A percentile compares a stretch with the other conserved stretches of the same genome.
These are phyloP conservation scores for Meriones psammophilus DNA, from an alignment of 2,797 vertebrate species.

Conservation along the genomic window DNA sequence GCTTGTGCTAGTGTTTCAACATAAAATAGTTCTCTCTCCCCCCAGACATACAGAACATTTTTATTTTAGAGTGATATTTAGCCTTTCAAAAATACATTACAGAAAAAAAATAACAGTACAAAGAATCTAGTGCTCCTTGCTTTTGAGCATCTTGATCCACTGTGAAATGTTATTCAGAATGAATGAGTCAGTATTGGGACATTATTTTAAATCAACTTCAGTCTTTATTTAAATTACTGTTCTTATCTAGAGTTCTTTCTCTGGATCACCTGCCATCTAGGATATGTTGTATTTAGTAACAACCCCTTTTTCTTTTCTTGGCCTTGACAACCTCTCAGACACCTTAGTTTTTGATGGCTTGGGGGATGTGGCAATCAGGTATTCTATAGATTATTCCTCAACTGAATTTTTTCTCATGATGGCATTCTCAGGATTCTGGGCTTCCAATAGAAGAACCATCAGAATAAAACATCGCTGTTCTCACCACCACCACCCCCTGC, in stretches of 20 bases:
- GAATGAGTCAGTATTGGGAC: neutral
- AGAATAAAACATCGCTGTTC: neutral
- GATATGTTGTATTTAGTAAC: neutral
- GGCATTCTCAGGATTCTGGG: neutral
- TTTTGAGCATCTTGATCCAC: neutral
- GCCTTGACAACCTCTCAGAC: neutral
- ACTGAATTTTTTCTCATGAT: neutral
- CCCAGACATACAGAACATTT: neutral
- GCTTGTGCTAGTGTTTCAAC: neutral
- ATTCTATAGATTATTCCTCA: neutral
- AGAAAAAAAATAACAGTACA: neutral
- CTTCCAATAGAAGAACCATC: neutral
- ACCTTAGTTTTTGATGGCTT: neutral
- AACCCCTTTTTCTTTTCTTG: neutral
- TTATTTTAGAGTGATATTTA: constrained; percentile 21
- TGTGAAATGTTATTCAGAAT: neutral
- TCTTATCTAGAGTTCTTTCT: neutral
- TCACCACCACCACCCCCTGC: neutral
- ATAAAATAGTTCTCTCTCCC: neutral
- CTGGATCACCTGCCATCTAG: neutral
- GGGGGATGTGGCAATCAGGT: neutral
- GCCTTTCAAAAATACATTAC: neutral
- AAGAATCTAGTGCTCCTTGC: neutral
- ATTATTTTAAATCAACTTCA: neutral
- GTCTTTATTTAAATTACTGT: neutral